Base-by-base conservation (phyloP, 1,140 invertebrate species). In the Saccostrea echinata region DNA sequence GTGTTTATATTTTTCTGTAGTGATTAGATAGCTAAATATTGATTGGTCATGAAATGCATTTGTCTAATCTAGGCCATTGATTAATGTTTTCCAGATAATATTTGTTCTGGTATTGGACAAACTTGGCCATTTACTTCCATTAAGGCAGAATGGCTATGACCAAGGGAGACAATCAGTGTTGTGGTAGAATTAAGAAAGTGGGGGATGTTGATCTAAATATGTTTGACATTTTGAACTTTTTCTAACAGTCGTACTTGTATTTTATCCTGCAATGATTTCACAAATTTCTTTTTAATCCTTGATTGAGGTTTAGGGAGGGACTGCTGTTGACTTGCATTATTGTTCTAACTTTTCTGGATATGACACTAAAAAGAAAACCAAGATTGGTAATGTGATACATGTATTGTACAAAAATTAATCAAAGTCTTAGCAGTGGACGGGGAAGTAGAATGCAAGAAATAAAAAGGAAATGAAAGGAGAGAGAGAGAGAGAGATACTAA, bases 51-150 rank as follows among this genome's bases (percentile, higher is more conserved):
- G 68, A 76, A 76, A 76, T 76, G 68, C 30, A 76, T 76, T 76
- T 76, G 68, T 76, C 68, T 76, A 76, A 76, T 76, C 68, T 76
- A 76, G 68, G 68, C 68, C 68, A 76, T 76, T 76, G 68, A 76
- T 76, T 76, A 76, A 76, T 76, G 68, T 76, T 76, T 33, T 76
- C 68, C 68, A 76, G 24, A 76, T 76, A 76, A 76, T 76, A 76
- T 76, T 76, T 76, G 30, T 27, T 76, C 68, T 35, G 24, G 68
- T 76, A 27, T 76, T 76, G 30, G 68, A 76, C 68, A 76, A 76
- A 76, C 68, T 76, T 76, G 68, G 9, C 27, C 68, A 76, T 76
- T 76, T 76, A 76, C 68, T 76, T 76, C 68, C 68, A 76, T 76
- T 76, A 76, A 76, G 27, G 68, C 24, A 76, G 11, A 30, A 33